Percentiles rank a stretch among this genome's conserved stretches.
Conservation (phyloP, 2,888 invertebrate species). For the Mythimna impura region DNA sequence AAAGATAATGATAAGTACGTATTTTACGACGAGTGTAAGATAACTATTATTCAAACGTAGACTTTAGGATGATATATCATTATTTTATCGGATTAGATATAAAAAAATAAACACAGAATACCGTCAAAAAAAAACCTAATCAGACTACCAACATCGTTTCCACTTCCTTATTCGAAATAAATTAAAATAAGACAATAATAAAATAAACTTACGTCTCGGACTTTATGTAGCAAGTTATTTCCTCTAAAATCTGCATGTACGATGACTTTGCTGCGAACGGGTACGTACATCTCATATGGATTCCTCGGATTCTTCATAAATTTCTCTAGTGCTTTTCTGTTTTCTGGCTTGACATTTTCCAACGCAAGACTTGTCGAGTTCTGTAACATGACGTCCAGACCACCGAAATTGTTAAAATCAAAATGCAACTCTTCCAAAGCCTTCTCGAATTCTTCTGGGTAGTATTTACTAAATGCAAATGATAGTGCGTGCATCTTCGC, state of each 20-base stretch:
- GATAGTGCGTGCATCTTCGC: conserved; percentile 77
- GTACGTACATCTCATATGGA: neutral
- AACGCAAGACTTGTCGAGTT: neutral
- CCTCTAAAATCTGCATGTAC: conserved; percentile 63
- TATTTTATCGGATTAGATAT: no score
- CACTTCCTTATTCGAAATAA: no score
- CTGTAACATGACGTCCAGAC: neutral
- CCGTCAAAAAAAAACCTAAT: no score
- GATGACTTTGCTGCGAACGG: neutral
- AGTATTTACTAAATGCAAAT: conserved; percentile 68
- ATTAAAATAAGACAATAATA: neutral
- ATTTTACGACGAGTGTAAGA: no score
- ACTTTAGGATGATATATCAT: no score
- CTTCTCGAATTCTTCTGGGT: conserved; percentile 67
- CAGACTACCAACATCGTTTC: no score
- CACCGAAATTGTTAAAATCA: neutral
- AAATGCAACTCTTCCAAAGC: neutral
- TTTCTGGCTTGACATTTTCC: neutral
- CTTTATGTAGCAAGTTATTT: conserved; percentile 69
- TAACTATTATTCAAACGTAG: no score
- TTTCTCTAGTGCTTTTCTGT: neutral
- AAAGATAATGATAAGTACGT: no score
- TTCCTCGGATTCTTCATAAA: neutral
- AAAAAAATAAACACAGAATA: no score
- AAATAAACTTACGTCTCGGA: conserved; percentile 48